Conservation (phyloP, 2,888 invertebrate species). For the Melieria crassipennis region DNA sequence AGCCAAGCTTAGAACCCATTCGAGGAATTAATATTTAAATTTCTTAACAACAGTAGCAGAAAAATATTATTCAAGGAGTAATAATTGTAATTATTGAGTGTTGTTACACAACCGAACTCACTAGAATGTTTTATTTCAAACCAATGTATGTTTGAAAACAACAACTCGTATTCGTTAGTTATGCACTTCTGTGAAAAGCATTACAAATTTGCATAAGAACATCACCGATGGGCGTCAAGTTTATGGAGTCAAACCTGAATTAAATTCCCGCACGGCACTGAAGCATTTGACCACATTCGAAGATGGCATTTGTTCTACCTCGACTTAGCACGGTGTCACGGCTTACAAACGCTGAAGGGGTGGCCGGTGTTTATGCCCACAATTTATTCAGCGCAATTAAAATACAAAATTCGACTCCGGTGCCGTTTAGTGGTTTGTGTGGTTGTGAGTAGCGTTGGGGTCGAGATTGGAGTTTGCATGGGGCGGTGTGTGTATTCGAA, state of each 20-base stretch:
- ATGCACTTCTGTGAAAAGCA: too few relatives aligned
- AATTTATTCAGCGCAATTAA: slow-evolving; percentile 59
- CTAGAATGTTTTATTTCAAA: too few relatives aligned
- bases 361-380: slow-evolving; percentile 49
- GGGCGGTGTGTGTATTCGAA: not conserved
- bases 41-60: too few relatives aligned
- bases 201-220: slow-evolving; percentile 46
- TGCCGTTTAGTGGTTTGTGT: slow-evolving; percentile 30
- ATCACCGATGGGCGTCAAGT: too few relatives aligned
- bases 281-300: slow-evolving; percentile 55
- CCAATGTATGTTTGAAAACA: too few relatives aligned
- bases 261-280: slow-evolving; percentile 48
- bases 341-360: not conserved
- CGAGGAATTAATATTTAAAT: too few relatives aligned
- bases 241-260: slow-evolving; percentile 49
- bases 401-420: slow-evolving; percentile 52
- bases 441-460: not conserved
- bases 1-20: too few relatives aligned
- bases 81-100: too few relatives aligned
- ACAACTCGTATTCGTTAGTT: too few relatives aligned
- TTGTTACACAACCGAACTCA: too few relatives aligned
- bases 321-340: not conserved
- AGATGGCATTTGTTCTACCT: slow-evolving; percentile 34
- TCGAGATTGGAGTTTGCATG: too few relatives aligned
- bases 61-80: too few relatives aligned